Base-by-base conservation (phyloP, 2,888 invertebrate species). In the Nasonia oneida region DNA sequence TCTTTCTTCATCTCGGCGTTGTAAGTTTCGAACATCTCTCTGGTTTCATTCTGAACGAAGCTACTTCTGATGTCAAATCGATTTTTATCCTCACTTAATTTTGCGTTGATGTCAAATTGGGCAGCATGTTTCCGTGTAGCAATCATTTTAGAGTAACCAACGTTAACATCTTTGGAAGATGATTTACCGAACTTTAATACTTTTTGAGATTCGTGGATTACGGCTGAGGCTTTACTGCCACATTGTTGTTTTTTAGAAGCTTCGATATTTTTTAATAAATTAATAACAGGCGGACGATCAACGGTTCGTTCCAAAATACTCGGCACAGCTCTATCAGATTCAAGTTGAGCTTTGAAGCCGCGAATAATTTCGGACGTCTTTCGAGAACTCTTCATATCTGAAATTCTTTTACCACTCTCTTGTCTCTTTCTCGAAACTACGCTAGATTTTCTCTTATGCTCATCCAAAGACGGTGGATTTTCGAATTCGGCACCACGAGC, bases 401-500 rank as follows among this genome's bases (percentile, higher is more conserved):
- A 67, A 3, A 29, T 29, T 67, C 33, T 67, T 33, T 29, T n/a
- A 14, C 33, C 67, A 67, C 12, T n/a, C n/a, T 5, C 33, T 3
- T 67, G 29, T 67, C 23, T 29, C 33, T 39, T 84, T 37, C 14
- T 2, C 0, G 10, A 4, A 8, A 29, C 4, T 14, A 14, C 15
- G 3, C 67, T 79, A 50, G 57, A 18, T 71, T 61, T 14, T 39
- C 42, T 70, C 2, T 12, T 37, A 50, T 33, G 42, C 29, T 12
- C 67, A 29, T 67, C n/a, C 67, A n/a, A 12, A 12, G 67, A 14
- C 14, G 23, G 5, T 37, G 70, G 15, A 1, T 47, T 33, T 37
- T 91, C 90, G 18, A 90, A 78, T 4, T 88, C 86, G 6, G 70
- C n/a, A 0, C 89, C 90, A 4, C 85, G 79, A 3, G 37, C 57